Evolutionary conservation across 2,113 vertebrate genomes (phyloP), one percentile per base, ranked within the genome.

Genomic region (Marmota monax): DNA sequence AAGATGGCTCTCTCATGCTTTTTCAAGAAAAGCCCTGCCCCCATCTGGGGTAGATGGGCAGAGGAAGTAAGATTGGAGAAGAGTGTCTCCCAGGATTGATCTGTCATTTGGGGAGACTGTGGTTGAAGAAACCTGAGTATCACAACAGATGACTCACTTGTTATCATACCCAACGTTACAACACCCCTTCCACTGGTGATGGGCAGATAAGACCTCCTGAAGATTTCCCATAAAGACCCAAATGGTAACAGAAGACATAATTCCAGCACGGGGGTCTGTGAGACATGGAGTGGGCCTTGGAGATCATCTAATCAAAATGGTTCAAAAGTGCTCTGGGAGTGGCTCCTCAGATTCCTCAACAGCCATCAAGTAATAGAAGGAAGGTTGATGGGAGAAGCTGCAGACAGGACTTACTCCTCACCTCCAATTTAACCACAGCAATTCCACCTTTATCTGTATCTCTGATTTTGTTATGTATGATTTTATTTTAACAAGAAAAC

Each of bases 401-500:
- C 6, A 34, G 67, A 17, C 13, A 76, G 56, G 58, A 79, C 10
- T 53, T 45, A 63, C 0, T 61, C 58, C 27, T 85, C 45, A 56
- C 39, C 53, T 53, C 20, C 17, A 65, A 61, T 42, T 86, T 84
- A 84, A 69, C 39, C 39, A 48, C 1, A 82, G 58, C 8, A 39
- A 78, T 16, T 72, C 29, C 22, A 51, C 48, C 65, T 76, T 27
- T 51, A 48, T 76, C 76, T 63, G 10, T 10, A 96, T 95, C 80
- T 73, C 37, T 73, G 73, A 42, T 45, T 73, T 86, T 45, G 53
- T 12, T 84, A 80, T 48, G 17, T 32, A 37, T 7, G 39, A 61
- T 82, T 93, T 86, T 58, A 90, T 67, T 70, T 87, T 90, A 22
- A 78, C 84, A 67, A 91, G 10, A 80, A 86, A 88, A 84, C 56